Percentiles rank a stretch among this genome's conserved stretches.
Conservation (phyloP, 1,140 invertebrate species). For the Bombus sylvicola region DNA sequence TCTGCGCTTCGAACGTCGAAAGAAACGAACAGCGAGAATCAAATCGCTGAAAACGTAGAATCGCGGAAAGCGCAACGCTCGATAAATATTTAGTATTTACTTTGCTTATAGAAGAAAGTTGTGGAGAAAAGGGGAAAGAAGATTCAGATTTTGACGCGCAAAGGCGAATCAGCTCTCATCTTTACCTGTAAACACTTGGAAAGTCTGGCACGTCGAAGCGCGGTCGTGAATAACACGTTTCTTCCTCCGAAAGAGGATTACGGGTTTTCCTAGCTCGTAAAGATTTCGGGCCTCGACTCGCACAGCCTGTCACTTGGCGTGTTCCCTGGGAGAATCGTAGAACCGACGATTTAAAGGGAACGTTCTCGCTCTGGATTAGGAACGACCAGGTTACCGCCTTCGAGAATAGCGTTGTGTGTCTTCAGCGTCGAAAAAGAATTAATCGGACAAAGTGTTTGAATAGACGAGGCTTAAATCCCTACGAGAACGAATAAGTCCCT, state of each 20-base stretch:
- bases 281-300: constrained; percentile 31
- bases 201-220: constrained; percentile 15
- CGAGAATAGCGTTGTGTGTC: constrained; percentile 18
- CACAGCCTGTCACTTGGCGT: constrained; percentile 18
- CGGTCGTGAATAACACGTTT: constrained; percentile 39
- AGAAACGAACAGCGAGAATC: neutral
- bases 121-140: no score
- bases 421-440: neutral
- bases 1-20: neutral
- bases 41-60: no score
- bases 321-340: constrained; percentile 4
- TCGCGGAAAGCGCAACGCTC: neutral
- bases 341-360: neutral
- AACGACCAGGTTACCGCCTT: constrained; percentile 11
- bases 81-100: neutral
- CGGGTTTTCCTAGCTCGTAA: constrained; percentile 22
- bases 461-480: constrained; percentile 39
- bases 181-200: constrained; percentile 10
- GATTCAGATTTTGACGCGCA: constrained; percentile 14
- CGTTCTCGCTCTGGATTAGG: constrained; percentile 31
- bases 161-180: constrained; percentile 32
- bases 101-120: neutral
- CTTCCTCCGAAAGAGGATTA: constrained; percentile 51
- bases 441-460: constrained; percentile 52
- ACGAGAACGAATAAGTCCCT: constrained; percentile 50